Evolutionary conservation across 2,888 invertebrate species (phyloP).

Genomic region (Subacronicta megacephala): DNA sequence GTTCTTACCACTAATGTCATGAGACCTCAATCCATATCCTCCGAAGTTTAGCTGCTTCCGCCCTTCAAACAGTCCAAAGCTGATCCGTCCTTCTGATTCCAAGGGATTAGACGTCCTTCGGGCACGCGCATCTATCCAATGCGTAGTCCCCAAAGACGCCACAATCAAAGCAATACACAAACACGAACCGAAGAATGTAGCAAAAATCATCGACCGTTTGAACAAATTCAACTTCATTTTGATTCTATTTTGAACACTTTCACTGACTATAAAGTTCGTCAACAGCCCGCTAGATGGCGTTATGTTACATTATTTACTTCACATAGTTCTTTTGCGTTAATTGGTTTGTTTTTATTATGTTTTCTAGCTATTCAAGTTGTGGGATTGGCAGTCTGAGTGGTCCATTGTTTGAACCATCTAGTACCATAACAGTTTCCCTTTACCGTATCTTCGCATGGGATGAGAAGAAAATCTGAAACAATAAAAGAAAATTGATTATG

Average conservation of each 20-base stretch:
- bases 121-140: constrained; percentile 95
- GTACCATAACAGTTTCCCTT: constrained; percentile 61
- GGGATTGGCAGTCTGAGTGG: constrained; percentile 60
- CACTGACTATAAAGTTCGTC: constrained; percentile 66
- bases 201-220: constrained; percentile 94
- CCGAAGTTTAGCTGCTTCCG: constrained; percentile 94
- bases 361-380: constrained; percentile 76
- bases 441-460: constrained; percentile 65
- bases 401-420: constrained; percentile 70
- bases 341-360: constrained; percentile 64
- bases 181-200: constrained; percentile 94
- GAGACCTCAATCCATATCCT: constrained; percentile 94
- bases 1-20: constrained; percentile 94
- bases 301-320: constrained; percentile 76
- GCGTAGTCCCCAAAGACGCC: constrained; percentile 95
- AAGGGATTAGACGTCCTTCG: constrained; percentile 91
- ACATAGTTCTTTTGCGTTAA: constrained; percentile 44
- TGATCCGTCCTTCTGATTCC: constrained; percentile 93
- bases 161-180: constrained; percentile 94
- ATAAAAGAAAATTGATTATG: constrained; percentile 62
- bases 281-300: constrained; percentile 76
- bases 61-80: constrained; percentile 96
- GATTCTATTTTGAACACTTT: constrained; percentile 64
- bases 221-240: constrained; percentile 92
- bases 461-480: constrained; percentile 81